phyloP scores from a whole-genome alignment of 2,797 vertebrate genomes.

The Eutrigla gurnardus region DNA sequence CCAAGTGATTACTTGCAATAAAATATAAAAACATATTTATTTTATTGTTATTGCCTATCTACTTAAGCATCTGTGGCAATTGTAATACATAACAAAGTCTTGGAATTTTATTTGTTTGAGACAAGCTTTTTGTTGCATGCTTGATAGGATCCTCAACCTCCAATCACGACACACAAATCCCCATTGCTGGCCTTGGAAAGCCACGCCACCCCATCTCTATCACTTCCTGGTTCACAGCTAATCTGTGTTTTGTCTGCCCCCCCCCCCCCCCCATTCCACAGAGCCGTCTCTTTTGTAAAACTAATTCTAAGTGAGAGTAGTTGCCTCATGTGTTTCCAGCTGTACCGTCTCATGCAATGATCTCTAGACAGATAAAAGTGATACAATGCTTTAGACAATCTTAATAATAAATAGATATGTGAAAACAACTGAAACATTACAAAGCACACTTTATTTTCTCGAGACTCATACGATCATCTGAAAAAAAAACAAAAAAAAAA shows the following conservation, averaged over 20 bases:
- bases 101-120: neutral
- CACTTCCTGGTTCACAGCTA: constrained; percentile 36
- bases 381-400: neutral
- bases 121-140: neutral
- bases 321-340: neutral
- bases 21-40: neutral
- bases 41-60: neutral
- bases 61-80: neutral
- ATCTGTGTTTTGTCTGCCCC: constrained; percentile 44
- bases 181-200: constrained; percentile 36
- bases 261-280: constrained; percentile 18
- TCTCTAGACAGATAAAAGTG: neutral
- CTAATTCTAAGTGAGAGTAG: neutral
- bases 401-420: neutral
- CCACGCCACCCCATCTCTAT: neutral
- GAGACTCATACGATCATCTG: neutral
- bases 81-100: neutral
- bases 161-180: constrained; percentile 1
- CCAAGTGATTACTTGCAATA: neutral
- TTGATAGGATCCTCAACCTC: neutral
- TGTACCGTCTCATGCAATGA: neutral
- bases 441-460: constrained; percentile 41
- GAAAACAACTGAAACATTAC: neutral
- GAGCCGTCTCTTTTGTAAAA: constrained; percentile 8
- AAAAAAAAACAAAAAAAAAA: constrained; percentile 9